A percentile compares a stretch with the other conserved stretches of the same genome.
phyloP scores from a whole-genome alignment of 2,797 vertebrate species.

The Onychomys leucogaster region DNA sequence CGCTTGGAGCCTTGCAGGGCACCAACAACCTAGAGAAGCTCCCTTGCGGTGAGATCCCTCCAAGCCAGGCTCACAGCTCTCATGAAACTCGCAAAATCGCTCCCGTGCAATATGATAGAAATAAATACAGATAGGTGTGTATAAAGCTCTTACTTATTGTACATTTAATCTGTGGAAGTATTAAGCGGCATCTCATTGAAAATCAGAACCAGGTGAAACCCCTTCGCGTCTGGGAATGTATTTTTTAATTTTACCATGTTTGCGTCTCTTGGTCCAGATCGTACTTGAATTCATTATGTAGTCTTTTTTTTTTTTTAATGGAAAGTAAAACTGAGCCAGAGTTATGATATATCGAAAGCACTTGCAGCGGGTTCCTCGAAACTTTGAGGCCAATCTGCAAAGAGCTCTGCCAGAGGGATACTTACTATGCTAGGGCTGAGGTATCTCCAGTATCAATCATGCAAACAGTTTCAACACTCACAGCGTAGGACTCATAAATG shows the following conservation, averaged over 20 bases:
- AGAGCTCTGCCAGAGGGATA: neutral
- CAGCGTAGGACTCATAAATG: neutral
- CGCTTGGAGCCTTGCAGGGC: rapidly evolving
- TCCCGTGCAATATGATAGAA: neutral
- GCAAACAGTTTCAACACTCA: neutral
- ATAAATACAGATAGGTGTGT: neutral
- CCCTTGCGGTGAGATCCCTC: neutral
- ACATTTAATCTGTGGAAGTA: neutral
- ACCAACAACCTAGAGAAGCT: no score
- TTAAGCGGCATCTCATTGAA: neutral
- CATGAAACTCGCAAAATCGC: neutral
- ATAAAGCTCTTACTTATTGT: neutral
- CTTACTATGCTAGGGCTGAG: neutral
- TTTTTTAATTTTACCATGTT: neutral
- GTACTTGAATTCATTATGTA: neutral
- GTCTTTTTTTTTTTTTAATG: neutral
- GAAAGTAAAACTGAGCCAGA: neutral
- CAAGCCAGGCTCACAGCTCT: neutral
- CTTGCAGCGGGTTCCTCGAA: neutral
- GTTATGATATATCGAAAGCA: neutral
- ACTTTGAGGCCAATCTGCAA: neutral
- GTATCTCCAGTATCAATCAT: no score
- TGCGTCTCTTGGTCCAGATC: neutral
- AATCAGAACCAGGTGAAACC: neutral
- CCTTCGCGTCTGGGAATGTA: neutral